Evolutionary conservation across 2,797 vertebrate genomes (phyloP).

Genomic region (Syngnathus acus): DNA sequence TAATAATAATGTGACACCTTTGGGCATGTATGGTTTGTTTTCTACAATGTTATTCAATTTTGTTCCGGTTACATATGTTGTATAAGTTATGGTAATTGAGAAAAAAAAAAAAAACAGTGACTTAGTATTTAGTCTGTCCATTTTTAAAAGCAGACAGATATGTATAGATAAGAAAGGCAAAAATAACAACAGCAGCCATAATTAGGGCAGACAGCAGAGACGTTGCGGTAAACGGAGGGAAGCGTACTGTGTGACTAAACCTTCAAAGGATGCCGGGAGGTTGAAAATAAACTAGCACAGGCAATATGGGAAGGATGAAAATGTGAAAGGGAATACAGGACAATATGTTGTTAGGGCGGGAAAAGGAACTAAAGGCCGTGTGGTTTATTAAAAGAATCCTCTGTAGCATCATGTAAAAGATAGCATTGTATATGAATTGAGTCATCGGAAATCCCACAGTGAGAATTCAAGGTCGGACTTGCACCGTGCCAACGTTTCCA

Average conservation of each 20-base stretch:
- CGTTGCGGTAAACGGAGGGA: constrained; percentile 43
- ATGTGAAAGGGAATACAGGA: constrained; percentile 50
- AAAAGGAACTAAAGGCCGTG: constrained; percentile 36
- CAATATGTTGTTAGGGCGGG: constrained; percentile 46
- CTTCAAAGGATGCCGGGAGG: constrained; percentile 33
- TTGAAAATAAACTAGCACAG: constrained; percentile 41
- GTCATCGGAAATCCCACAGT: constrained; percentile 45
- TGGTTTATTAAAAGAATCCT: constrained; percentile 58
- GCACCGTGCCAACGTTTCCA: constrained; percentile 13
- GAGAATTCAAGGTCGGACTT: constrained; percentile 26
- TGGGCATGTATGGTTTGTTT: neutral
- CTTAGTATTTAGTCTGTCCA: constrained; percentile 26
- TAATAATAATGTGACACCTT: too few relatives aligned
- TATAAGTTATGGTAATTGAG: constrained; percentile 1
- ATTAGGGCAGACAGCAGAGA: constrained; percentile 18
- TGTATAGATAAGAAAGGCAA: constrained; percentile 13
- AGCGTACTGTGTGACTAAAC: constrained; percentile 44
- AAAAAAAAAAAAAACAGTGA: constrained; percentile 3
- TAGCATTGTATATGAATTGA: constrained; percentile 12
- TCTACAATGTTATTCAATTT: neutral
- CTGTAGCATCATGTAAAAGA: constrained; percentile 24
- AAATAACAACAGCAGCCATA: constrained; percentile 21
- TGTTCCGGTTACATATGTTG: neutral
- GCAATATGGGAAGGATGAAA: constrained; percentile 54
- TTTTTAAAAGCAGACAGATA: constrained; percentile 23